These are phyloP conservation scores for Cotesia congregata DNA, from an alignment of 2,888 invertebrate species.

Conservation along the genomic window DNA sequence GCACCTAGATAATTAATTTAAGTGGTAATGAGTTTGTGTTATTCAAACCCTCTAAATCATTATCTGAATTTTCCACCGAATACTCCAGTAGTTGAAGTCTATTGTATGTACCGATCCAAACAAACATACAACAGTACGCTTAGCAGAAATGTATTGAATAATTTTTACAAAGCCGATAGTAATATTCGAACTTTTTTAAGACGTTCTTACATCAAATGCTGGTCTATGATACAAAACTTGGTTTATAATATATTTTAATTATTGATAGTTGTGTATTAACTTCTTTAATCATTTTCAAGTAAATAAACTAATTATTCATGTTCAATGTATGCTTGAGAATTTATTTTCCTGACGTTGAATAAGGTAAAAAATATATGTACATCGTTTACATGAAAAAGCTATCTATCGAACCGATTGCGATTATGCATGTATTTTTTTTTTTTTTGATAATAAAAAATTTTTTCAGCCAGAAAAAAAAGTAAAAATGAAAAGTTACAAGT, in stretches of 20 bases:
- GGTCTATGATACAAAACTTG: too few species aligned
- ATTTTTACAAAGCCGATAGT: too few species aligned
- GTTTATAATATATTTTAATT: neutral
- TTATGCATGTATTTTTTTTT: neutral
- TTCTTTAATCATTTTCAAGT: neutral
- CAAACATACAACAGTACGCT: too few species aligned
- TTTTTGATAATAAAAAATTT: neutral
- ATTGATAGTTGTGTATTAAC: neutral
- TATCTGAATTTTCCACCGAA: too few species aligned
- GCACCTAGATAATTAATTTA: neutral
- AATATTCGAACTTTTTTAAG: too few species aligned
- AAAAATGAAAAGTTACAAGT: constrained; percentile 13
- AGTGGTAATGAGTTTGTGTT: neutral
- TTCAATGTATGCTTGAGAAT: neutral
- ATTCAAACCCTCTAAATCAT: neutral
- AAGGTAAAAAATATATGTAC: neutral
- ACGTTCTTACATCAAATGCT: too few species aligned
- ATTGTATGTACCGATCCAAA: too few species aligned
- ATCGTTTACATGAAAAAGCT: neutral
- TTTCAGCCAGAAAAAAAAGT: neutral
- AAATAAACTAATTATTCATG: neutral
- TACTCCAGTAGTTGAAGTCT: too few species aligned
- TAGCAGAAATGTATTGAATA: too few species aligned
- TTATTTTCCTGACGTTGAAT: neutral
- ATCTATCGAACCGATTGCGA: constrained; percentile 4